Conservation (phyloP, 2,797 vertebrate genomes). For the Etheostoma nigrum region DNA sequence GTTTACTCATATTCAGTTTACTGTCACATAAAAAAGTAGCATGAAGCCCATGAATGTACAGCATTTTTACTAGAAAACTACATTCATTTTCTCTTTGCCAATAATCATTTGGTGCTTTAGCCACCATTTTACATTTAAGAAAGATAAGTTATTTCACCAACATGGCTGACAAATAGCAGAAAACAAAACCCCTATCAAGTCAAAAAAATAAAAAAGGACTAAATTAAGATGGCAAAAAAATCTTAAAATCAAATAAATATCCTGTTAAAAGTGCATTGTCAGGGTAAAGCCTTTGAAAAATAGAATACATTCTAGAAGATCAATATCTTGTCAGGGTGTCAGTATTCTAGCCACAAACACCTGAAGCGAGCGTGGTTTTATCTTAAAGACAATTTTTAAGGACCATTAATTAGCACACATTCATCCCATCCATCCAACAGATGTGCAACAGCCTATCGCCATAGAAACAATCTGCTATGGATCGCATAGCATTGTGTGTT, state of each 20-base stretch:
- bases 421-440: neutral
- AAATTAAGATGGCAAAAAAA: neutral
- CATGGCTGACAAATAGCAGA: neutral
- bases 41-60: too few relatives aligned
- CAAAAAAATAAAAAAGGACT: too few relatives aligned
- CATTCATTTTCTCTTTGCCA: neutral
- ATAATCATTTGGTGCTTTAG: neutral
- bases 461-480: constrained; percentile 5
- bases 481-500: neutral
- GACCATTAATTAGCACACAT: constrained; percentile 2
- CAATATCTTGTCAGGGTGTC: constrained; percentile 2
- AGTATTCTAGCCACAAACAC: constrained; percentile 34
- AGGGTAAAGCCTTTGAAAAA: neutral
- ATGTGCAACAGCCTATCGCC: neutral
- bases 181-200: neutral
- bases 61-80: neutral
- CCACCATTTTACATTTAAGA: neutral
- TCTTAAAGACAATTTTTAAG: neutral
- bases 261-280: neutral
- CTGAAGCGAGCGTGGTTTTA: constrained; percentile 9
- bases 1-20: neutral
- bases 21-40: neutral
- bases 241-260: neutral
- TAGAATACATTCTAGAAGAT: neutral
- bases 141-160: neutral